Evolutionary conservation across 2,797 vertebrate genomes (phyloP).

Genomic region (Siniperca obscura): DNA sequence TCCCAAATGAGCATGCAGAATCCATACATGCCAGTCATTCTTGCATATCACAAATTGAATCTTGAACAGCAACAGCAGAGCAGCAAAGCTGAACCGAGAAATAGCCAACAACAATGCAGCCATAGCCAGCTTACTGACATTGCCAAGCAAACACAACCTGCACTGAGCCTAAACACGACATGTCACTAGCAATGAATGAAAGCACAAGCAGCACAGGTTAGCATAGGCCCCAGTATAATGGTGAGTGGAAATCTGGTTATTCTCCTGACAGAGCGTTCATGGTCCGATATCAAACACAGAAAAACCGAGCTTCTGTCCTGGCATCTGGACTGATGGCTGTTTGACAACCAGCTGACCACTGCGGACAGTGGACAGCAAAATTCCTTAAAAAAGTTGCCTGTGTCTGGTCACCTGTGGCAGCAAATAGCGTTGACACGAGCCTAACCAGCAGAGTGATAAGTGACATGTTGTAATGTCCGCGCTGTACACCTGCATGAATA

Average conservation of each 20-base stretch:
- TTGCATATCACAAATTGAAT: not conserved
- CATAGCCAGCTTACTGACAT: not conserved
- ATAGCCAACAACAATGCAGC: not conserved
- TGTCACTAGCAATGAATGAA: not conserved
- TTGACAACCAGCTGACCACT: not conserved
- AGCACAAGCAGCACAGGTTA: constrained; percentile 8
- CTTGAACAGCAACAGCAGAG: not conserved
- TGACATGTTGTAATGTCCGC: not conserved
- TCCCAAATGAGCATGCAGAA: no score
- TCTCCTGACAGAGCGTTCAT: not conserved
- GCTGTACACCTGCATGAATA: not conserved
- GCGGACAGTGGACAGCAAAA: no score
- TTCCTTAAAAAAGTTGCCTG: not conserved
- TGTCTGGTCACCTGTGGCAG: not conserved
- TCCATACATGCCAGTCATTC: no score
- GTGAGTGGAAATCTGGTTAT: not conserved
- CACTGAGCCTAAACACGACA: not conserved
- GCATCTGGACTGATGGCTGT: not conserved
- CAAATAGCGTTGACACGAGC: not conserved
- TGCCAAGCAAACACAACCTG: not conserved
- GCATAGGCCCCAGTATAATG: not conserved
- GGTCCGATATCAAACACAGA: not conserved
- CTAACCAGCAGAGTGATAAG: not conserved
- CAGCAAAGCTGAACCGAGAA: not conserved
- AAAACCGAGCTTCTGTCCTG: not conserved